These are phyloP conservation scores for Hippotragus niger DNA, from an alignment of 2,113 vertebrate species.

Conservation along the genomic window DNA sequence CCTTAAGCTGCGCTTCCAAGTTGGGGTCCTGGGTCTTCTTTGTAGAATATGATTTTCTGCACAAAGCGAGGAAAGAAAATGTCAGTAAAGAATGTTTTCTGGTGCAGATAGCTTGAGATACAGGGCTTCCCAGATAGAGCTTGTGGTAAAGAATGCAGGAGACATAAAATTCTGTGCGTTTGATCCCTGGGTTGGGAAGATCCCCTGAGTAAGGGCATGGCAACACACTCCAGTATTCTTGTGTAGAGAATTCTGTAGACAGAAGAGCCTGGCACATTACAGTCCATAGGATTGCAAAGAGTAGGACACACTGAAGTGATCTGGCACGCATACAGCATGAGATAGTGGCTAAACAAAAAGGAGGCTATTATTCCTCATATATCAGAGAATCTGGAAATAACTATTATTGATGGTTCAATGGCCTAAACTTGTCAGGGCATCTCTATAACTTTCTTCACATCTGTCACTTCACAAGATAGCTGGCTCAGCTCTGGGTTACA, in stretches of 20 bases:
- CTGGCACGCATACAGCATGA: neutral
- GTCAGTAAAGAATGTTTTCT: neutral
- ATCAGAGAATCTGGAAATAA: neutral
- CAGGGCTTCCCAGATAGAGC: neutral
- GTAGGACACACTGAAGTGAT: neutral
- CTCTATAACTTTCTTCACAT: neutral
- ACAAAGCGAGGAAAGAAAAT: neutral
- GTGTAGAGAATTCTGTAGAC: neutral
- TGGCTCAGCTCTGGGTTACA: neutral
- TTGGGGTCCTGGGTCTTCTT: neutral
- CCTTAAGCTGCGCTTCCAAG: neutral
- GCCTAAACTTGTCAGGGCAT: neutral
- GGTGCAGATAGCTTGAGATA: neutral
- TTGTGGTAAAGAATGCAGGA: neutral
- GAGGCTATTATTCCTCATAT: neutral
- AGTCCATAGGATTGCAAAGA: neutral
- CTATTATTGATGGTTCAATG: neutral
- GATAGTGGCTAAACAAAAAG: neutral
- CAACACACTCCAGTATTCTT: neutral
- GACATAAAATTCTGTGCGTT: neutral
- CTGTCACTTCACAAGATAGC: neutral
- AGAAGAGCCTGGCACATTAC: rapidly evolving
- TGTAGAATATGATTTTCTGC: neutral
- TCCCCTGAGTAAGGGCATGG: neutral
- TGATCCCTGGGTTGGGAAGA: neutral